A percentile compares a stretch with the other conserved stretches of the same genome.
Conservation (phyloP, 2,113 vertebrate genomes). For the Chloroceryle aenea region DNA sequence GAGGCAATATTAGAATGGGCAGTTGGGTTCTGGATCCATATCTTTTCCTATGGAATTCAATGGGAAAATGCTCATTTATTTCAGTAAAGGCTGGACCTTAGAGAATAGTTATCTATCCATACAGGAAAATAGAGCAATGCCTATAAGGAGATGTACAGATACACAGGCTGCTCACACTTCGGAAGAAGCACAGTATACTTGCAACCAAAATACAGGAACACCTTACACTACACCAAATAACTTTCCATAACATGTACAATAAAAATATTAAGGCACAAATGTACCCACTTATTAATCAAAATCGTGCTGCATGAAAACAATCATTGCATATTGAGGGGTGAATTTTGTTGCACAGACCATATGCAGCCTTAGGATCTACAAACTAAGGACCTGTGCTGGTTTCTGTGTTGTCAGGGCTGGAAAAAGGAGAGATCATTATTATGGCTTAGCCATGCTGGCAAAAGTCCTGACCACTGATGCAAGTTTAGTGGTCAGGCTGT, state of each 20-base stretch:
- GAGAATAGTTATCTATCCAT: not conserved
- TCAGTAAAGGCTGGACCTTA: not conserved
- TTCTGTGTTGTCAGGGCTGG: not conserved
- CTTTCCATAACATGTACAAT: not conserved
- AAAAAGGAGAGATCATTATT: not conserved
- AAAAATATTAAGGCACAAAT: not conserved
- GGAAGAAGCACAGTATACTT: not conserved
- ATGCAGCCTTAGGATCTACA: not conserved
- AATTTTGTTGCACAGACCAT: not conserved
- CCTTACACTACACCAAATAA: not conserved
- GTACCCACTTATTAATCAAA: not conserved
- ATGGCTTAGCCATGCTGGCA: not conserved
- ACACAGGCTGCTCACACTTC: not conserved
- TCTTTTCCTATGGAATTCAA: not conserved
- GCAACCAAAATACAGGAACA: not conserved
- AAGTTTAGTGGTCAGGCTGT: not conserved
- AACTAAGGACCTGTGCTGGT: not conserved
- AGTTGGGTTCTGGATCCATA: not conserved
- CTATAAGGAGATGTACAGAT: not conserved
- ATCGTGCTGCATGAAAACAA: not conserved
- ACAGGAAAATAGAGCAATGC: not conserved
- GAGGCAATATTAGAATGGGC: not conserved
- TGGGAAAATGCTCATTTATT: constrained; percentile 21
- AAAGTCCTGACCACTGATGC: not conserved
- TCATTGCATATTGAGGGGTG: not conserved